phyloP scores from a whole-genome alignment of 2,113 vertebrate species.

The Hippocampus abdominalis region DNA sequence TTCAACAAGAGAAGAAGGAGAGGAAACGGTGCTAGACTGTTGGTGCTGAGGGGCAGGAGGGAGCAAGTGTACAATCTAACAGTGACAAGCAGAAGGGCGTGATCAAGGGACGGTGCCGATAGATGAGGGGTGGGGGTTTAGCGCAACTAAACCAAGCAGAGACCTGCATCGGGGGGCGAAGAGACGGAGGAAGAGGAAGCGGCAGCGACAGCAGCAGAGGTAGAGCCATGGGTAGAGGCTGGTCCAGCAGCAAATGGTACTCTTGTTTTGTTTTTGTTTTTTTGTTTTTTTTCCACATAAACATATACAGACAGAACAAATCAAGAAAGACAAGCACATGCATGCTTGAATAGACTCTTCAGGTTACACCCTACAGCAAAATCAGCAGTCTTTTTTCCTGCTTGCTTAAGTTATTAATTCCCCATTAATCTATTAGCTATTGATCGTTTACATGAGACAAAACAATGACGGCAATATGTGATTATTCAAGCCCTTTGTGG shows the following conservation, averaged over 20 bases:
- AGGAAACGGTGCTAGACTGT: conserved; percentile 47
- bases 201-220: conserved; percentile 59
- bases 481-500: conserved; percentile 9
- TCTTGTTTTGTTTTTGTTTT: conserved; percentile 35
- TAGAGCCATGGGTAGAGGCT: conserved; percentile 66
- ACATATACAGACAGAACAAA: conserved; percentile 63
- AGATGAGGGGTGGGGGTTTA: conserved; percentile 42
- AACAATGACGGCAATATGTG: conserved; percentile 8
- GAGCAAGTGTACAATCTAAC: conserved; percentile 27
- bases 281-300: conserved; percentile 44
- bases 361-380: conserved; percentile 23
- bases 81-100: conserved; percentile 37
- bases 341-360: conserved; percentile 50
- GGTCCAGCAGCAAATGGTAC: conserved; percentile 67
- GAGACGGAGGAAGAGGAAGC: conserved; percentile 67
- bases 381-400: conserved; percentile 2
- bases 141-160: conserved; percentile 69
- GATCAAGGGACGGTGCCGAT: conserved; percentile 36
- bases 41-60: conserved; percentile 31
- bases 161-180: conserved; percentile 69
- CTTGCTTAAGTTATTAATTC: conserved; percentile 11
- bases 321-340: conserved; percentile 61
- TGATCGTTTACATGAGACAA: neutral
- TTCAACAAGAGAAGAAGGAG: conserved; percentile 37
- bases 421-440: neutral